phyloP scores from a whole-genome alignment of 1,140 invertebrate genomes.

The Temnothorax longispinosus region DNA sequence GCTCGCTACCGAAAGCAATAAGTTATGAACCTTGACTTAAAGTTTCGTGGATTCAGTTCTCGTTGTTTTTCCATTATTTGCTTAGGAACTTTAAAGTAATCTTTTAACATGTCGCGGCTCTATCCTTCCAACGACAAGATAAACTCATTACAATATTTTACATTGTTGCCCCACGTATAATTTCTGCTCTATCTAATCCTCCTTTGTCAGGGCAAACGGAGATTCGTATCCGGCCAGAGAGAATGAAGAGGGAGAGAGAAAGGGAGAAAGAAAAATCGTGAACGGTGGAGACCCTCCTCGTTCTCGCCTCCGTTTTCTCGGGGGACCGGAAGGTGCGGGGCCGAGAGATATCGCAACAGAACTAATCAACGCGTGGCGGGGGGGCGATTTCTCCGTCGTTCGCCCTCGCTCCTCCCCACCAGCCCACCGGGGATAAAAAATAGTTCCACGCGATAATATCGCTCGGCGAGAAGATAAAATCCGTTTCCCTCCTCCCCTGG shows the following conservation, averaged over 20 bases:
- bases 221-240: neutral
- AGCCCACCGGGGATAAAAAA: constrained; percentile 70
- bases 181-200: constrained; percentile 51
- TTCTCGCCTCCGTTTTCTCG: constrained; percentile 66
- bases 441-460: constrained; percentile 72
- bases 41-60: neutral
- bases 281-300: constrained; percentile 56
- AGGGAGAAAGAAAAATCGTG: constrained; percentile 7
- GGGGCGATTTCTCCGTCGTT: constrained; percentile 73
- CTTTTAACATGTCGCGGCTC: neutral
- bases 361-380: constrained; percentile 76
- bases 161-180: constrained; percentile 40
- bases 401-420: constrained; percentile 31
- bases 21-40: neutral
- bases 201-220: constrained; percentile 39
- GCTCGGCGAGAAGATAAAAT: constrained; percentile 63
- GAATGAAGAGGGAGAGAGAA: neutral
- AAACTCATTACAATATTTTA: constrained; percentile 26
- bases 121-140: constrained; percentile 2
- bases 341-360: constrained; percentile 74
- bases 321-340: constrained; percentile 64
- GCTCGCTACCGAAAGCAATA: neutral
- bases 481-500: constrained; percentile 13
- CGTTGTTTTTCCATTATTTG: neutral
- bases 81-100: neutral